Conservation (phyloP, 1,140 invertebrate species). For the Drosophila nigromelanica region DNA sequence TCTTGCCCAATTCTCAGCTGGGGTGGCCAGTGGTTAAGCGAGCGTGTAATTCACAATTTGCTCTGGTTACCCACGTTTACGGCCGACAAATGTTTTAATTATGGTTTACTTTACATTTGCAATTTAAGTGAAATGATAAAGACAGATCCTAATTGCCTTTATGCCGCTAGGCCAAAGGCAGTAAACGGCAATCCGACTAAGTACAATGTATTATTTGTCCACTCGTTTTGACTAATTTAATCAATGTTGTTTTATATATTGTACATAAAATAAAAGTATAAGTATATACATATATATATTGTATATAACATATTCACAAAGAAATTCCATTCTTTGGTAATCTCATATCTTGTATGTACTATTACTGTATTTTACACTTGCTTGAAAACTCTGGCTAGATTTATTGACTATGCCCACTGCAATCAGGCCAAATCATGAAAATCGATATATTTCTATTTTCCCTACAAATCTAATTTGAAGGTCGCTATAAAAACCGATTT, state of each 20-base stretch:
- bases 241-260: neutral
- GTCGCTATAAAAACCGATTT: too few relatives aligned
- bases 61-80: conserved; percentile 52
- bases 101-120: conserved; percentile 61
- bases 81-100: conserved; percentile 69
- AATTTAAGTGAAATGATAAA: conserved; percentile 47
- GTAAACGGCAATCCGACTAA: neutral
- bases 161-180: neutral
- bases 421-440: too few relatives aligned
- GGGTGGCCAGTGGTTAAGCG: conserved; percentile 78
- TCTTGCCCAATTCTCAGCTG: conserved; percentile 53
- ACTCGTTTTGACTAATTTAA: neutral
- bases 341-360: too few relatives aligned
- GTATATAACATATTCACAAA: too few relatives aligned
- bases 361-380: too few relatives aligned
- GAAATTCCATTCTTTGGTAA: too few relatives aligned
- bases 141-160: conserved; percentile 30
- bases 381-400: too few relatives aligned
- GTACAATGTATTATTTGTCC: neutral
- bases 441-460: too few relatives aligned
- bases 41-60: conserved; percentile 79
- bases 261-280: too few relatives aligned
- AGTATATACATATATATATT: too few relatives aligned
- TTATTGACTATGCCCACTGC: too few relatives aligned
- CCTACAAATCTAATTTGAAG: too few relatives aligned